These are phyloP conservation scores for Gymnodraco acuticeps DNA, from an alignment of 2,797 vertebrate genomes.

Conservation along the genomic window DNA sequence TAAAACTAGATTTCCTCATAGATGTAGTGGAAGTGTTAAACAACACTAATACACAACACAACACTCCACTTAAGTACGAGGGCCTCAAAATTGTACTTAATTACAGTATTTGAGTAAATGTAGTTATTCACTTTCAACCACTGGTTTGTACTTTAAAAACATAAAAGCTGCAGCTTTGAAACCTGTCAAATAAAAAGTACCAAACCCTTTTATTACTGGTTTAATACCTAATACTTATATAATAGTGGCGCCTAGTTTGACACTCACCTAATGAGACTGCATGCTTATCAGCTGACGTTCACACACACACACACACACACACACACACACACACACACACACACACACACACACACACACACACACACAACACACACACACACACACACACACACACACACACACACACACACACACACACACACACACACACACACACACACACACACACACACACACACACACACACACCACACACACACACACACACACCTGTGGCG, in stretches of 20 bases:
- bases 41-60: too few species aligned
- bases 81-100: too few species aligned
- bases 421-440: conserved; percentile 54
- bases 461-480: conserved; percentile 57
- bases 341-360: too few species aligned
- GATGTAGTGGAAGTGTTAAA: too few species aligned
- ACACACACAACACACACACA: too few species aligned
- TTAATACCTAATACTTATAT: conserved; percentile 58
- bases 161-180: conserved; percentile 19
- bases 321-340: too few species aligned
- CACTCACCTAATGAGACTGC: conserved; percentile 60
- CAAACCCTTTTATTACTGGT: conserved; percentile 61
- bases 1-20: too few species aligned
- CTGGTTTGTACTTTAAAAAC: conserved; percentile 9
- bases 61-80: too few species aligned
- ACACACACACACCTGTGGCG: conserved; percentile 74
- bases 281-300: conserved; percentile 74
- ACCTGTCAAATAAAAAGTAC: conserved; percentile 16
- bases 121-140: too few species aligned
- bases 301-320: conserved; percentile 59
- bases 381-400: too few species aligned
- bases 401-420: too few species aligned
- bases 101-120: too few species aligned
- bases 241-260: conserved; percentile 48
- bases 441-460: conserved; percentile 52